Percentiles rank a stretch among this genome's conserved stretches.
Evolutionary conservation across 2,888 invertebrate species (phyloP).

Genomic region (Agonopterix arenella): DNA sequence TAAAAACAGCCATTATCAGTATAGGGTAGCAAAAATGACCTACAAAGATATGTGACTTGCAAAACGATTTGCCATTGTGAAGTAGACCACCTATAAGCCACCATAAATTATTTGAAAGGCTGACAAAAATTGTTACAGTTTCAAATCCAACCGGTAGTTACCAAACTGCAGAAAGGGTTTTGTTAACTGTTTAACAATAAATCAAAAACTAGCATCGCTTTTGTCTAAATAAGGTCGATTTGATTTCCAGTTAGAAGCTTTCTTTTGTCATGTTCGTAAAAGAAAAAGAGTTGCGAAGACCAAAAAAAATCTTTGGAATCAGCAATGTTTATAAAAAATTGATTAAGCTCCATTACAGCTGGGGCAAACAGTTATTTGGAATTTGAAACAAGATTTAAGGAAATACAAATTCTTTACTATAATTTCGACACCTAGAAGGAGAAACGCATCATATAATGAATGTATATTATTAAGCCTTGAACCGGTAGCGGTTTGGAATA

Average conservation of each 20-base stretch:
- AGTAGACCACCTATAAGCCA: slow-evolving; percentile 55
- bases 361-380: too few relatives aligned
- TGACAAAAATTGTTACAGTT: slow-evolving; percentile 55
- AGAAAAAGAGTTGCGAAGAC: neutral
- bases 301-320: too few relatives aligned
- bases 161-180: slow-evolving; percentile 37
- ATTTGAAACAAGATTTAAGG: too few relatives aligned
- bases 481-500: too few relatives aligned
- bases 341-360: too few relatives aligned
- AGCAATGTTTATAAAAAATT: too few relatives aligned
- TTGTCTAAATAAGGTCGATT: slow-evolving; percentile 5
- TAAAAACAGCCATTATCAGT: slow-evolving; percentile 27
- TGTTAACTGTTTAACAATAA: slow-evolving; percentile 21
- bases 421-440: too few relatives aligned
- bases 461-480: too few relatives aligned
- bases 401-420: too few relatives aligned
- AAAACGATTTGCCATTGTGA: slow-evolving; percentile 41
- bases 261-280: neutral
- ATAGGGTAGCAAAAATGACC: slow-evolving; percentile 53
- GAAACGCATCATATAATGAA: too few relatives aligned
- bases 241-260: slow-evolving; percentile 3
- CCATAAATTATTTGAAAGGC: slow-evolving; percentile 56
- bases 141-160: slow-evolving; percentile 56
- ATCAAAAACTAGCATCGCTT: slow-evolving; percentile 13
- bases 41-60: slow-evolving; percentile 69